Evolutionary conservation across 2,888 invertebrate species (phyloP).

Genomic region (Copidosoma aretas): DNA sequence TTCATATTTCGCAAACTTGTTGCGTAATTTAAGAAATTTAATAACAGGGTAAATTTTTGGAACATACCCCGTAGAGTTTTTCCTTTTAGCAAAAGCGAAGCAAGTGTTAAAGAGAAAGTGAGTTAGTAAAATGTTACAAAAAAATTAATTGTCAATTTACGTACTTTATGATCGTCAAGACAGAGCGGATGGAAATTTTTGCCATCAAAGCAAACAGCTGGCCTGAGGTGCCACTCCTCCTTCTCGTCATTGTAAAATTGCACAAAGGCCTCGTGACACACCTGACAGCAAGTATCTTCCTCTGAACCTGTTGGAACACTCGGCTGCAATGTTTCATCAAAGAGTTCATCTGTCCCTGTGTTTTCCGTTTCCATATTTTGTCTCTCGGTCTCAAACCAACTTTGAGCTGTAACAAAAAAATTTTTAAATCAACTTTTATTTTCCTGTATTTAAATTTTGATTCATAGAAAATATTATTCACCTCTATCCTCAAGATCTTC

Average conservation of each 20-base stretch:
- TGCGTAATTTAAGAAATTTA: background rate
- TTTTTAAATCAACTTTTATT: background rate
- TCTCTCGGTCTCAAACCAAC: slow-evolving; percentile 81
- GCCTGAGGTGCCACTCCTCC: slow-evolving; percentile 95
- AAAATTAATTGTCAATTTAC: background rate
- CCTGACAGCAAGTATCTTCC: slow-evolving; percentile 37
- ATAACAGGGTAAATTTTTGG: background rate
- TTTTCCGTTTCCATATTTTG: slow-evolving; percentile 67
- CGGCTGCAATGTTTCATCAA: slow-evolving; percentile 66
- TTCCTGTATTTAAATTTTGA: background rate
- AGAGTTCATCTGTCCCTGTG: slow-evolving; percentile 66
- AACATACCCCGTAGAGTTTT: slow-evolving; percentile 39
- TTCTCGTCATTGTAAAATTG: slow-evolving; percentile 49
- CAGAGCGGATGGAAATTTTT: slow-evolving; percentile 89
- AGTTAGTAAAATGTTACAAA: slow-evolving; percentile 18
- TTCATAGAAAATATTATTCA: slow-evolving; percentile 49
- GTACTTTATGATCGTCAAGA: slow-evolving; percentile 83
- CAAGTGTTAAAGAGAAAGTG: slow-evolving; percentile 15
- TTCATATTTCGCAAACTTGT: background rate
- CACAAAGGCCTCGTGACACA: slow-evolving; percentile 36
- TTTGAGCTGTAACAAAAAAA: slow-evolving; percentile 71
- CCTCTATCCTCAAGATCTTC: slow-evolving; percentile 90
- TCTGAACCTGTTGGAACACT: slow-evolving; percentile 35
- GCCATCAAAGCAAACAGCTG: slow-evolving; percentile 79
- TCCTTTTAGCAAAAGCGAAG: slow-evolving; percentile 30